Evolutionary conservation across 2,797 vertebrate genomes (phyloP).

Genomic region (Notolepis coatsorum): DNA sequence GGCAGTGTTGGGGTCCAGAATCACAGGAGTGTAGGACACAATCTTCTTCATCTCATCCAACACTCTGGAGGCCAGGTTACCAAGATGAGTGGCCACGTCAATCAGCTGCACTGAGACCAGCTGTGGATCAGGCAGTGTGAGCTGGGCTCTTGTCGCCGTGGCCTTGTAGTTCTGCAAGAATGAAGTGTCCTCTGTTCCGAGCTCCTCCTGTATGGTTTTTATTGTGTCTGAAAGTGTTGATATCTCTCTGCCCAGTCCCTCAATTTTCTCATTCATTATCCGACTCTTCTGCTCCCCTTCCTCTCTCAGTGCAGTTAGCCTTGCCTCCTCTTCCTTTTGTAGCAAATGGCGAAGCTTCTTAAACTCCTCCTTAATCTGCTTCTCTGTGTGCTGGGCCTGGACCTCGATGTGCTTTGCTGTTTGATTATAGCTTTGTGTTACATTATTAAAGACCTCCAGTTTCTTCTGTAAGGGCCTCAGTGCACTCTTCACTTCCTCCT

Average conservation of each 20-base stretch:
- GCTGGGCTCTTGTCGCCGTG: too few relatives aligned
- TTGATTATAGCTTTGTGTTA: slow-evolving; percentile 26
- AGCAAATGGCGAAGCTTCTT: slow-evolving; percentile 49
- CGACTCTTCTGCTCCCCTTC: slow-evolving; percentile 21
- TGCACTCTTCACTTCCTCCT: slow-evolving; percentile 20
- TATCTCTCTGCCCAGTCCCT: background rate
- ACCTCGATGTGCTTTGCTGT: slow-evolving; percentile 33
- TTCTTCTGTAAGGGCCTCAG: slow-evolving; percentile 45
- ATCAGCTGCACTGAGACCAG: too few relatives aligned
- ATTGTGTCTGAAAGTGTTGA: background rate
- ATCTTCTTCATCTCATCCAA: too few relatives aligned
- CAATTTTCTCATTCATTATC: background rate
- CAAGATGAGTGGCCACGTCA: too few relatives aligned
- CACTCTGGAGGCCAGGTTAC: too few relatives aligned
- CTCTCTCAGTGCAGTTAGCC: slow-evolving; percentile 11
- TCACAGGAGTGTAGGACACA: too few relatives aligned
- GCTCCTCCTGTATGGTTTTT: background rate
- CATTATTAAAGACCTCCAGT: slow-evolving; percentile 17
- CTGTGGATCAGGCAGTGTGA: too few relatives aligned
- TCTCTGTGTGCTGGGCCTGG: slow-evolving; percentile 44
- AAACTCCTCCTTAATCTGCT: slow-evolving; percentile 41
- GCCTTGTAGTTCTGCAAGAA: too few relatives aligned
- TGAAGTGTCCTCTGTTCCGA: background rate
- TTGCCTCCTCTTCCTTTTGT: slow-evolving; percentile 32
- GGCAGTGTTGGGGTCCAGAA: too few relatives aligned